phyloP scores from a whole-genome alignment of 2,888 invertebrate genomes.

The Pocota personata region DNA sequence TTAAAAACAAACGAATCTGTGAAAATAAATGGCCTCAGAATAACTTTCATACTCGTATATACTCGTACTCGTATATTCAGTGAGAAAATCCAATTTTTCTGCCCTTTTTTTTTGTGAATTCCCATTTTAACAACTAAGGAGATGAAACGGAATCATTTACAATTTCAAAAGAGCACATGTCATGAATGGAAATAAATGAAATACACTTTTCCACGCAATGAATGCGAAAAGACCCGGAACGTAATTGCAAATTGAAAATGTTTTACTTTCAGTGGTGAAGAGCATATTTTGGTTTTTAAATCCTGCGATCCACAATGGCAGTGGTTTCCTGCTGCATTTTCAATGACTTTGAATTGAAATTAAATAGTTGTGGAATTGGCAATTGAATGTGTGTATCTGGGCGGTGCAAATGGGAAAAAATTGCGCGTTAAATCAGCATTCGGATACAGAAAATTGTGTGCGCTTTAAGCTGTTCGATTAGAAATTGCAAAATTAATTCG shows the following conservation, averaged over 20 bases:
- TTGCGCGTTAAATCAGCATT: neutral
- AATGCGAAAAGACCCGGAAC: constrained; percentile 29
- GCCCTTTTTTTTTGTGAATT: neutral
- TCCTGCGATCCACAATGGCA: constrained; percentile 29
- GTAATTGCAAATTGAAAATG: constrained; percentile 51
- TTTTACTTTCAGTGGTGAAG: neutral
- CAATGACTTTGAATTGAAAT: constrained; percentile 52
- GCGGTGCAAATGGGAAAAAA: neutral
- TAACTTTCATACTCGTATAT: too few species aligned
- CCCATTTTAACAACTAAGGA: neutral
- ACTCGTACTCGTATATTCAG: too few species aligned
- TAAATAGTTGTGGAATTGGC: constrained; percentile 36
- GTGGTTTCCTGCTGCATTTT: constrained; percentile 33
- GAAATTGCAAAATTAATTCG: too few species aligned
- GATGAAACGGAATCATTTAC: constrained; percentile 11
- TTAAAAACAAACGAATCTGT: neutral
- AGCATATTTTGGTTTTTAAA: constrained; percentile 18
- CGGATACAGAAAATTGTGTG: neutral
- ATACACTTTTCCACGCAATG: constrained; percentile 29
- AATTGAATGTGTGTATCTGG: constrained; percentile 19
- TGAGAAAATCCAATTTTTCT: neutral
- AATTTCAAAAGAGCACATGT: neutral
- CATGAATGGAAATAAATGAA: constrained; percentile 27
- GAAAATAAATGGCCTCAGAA: neutral
- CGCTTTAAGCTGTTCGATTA: neutral